Conservation (phyloP, 2,797 vertebrate genomes). For the Dermochelys coriacea region DNA sequence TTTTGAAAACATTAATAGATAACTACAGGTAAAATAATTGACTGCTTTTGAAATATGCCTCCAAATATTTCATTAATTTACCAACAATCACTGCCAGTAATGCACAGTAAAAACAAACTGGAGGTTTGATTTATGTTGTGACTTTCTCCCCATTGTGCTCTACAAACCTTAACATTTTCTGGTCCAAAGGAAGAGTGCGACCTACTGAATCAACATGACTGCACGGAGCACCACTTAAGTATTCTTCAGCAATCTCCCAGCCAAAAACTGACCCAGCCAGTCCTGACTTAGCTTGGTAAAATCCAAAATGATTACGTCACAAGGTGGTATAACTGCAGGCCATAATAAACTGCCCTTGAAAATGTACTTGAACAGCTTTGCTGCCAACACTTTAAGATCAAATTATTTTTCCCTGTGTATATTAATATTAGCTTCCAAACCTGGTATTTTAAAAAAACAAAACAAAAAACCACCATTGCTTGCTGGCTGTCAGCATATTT, state of each 20-base stretch:
- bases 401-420: too few species aligned
- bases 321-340: slow-evolving; percentile 21
- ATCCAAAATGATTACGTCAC: slow-evolving; percentile 26
- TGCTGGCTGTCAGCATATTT: not conserved
- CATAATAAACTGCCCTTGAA: slow-evolving; percentile 56
- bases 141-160: not conserved
- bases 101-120: not conserved
- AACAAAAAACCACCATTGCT: not conserved
- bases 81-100: not conserved
- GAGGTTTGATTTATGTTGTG: not conserved
- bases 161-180: not conserved
- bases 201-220: not conserved
- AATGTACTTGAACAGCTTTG: not conserved
- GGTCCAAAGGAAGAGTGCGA: not conserved
- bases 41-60: not conserved
- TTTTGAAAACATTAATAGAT: not conserved
- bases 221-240: not conserved
- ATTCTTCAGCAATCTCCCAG: not conserved
- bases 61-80: not conserved
- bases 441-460: slow-evolving; percentile 33
- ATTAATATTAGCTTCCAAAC: slow-evolving; percentile 50
- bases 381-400: slow-evolving; percentile 56
- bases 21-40: not conserved
- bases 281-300: slow-evolving; percentile 42
- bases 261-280: slow-evolving; percentile 8